phyloP scores from a whole-genome alignment of 2,113 vertebrate genomes.

The Hepsetus odoe region DNA sequence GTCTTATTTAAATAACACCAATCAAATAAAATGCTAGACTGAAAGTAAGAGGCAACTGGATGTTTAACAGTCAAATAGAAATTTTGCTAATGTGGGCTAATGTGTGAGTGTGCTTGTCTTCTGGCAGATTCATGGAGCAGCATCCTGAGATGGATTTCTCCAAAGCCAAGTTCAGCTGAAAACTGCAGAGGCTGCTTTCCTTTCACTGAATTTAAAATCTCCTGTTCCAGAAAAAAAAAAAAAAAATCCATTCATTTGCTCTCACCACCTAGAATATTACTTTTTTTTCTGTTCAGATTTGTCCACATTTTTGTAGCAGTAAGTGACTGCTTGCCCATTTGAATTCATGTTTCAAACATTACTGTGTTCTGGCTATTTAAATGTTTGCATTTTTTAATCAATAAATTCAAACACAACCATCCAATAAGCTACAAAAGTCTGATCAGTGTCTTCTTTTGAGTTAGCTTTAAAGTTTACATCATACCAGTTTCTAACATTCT shows the following conservation, averaged over 20 bases:
- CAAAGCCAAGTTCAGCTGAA: constrained; percentile 83
- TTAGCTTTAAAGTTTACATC: background rate
- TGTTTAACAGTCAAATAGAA: too few species aligned
- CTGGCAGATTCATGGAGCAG: constrained; percentile 79
- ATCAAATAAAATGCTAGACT: too few species aligned
- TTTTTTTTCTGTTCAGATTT: background rate
- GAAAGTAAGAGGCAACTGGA: too few species aligned
- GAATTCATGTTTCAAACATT: constrained; percentile 41
- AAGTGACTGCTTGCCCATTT: background rate
- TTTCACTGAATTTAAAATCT: background rate
- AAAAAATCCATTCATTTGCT: background rate
- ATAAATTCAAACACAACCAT: constrained; percentile 42
- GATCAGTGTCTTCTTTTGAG: background rate
- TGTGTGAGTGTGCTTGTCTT: background rate
- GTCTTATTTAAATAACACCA: too few species aligned
- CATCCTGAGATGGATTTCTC: constrained; percentile 85
- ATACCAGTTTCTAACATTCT: too few species aligned
- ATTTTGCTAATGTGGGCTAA: too few species aligned
- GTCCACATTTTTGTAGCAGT: background rate
- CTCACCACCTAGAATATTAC: background rate
- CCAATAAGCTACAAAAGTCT: background rate
- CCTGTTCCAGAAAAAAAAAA: too few species aligned
- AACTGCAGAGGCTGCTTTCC: background rate
- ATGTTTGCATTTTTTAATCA: constrained; percentile 50
- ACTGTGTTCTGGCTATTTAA: constrained; percentile 61